Conservation (phyloP, 1,140 invertebrate genomes). For the Philaenus spumarius region DNA sequence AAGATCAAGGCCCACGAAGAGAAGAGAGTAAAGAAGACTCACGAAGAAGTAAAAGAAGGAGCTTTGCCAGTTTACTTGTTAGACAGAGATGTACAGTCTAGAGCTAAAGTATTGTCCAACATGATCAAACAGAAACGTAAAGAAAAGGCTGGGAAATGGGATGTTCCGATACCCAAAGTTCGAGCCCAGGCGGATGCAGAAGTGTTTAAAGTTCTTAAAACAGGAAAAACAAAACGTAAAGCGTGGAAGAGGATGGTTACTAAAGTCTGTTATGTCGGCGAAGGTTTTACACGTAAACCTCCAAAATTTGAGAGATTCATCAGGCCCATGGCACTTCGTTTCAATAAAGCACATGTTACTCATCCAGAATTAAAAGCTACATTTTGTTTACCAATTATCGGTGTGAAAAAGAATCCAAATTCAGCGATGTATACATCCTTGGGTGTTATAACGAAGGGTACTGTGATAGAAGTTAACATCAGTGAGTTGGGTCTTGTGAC, state of each 20-base stretch:
- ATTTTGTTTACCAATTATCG: conserved; percentile 97
- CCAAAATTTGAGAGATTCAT: conserved; percentile 99
- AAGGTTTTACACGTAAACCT: conserved; percentile 97
- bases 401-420: conserved; percentile 98
- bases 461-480: conserved; percentile 96
- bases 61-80: conserved; percentile 94
- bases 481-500: conserved; percentile 98
- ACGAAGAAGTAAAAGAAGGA: conserved; percentile 68
- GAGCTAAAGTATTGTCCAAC: conserved; percentile 94
- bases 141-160: conserved; percentile 99
- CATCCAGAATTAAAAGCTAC: conserved; percentile 99
- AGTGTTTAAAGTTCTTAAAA: conserved; percentile 86
- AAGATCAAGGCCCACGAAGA: conserved; percentile 91
- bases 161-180: conserved; percentile 98
- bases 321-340: conserved; percentile 92
- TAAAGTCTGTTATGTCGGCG: conserved; percentile 96
- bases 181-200: conserved; percentile 95
- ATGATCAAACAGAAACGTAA: conserved; percentile 99
- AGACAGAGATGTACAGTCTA: conserved; percentile 90
- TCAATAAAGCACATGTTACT: conserved; percentile 97
- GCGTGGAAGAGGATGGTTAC: conserved; percentile 99
- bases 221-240: conserved; percentile 92
- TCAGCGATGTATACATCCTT: conserved; percentile 95
- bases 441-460: conserved; percentile 98
- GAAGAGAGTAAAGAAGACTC: conserved; percentile 70